A percentile compares a stretch with the other conserved stretches of the same genome.
These are phyloP conservation scores for Vireo altiloquus DNA, from an alignment of 2,113 vertebrate species.

Conservation along the genomic window DNA sequence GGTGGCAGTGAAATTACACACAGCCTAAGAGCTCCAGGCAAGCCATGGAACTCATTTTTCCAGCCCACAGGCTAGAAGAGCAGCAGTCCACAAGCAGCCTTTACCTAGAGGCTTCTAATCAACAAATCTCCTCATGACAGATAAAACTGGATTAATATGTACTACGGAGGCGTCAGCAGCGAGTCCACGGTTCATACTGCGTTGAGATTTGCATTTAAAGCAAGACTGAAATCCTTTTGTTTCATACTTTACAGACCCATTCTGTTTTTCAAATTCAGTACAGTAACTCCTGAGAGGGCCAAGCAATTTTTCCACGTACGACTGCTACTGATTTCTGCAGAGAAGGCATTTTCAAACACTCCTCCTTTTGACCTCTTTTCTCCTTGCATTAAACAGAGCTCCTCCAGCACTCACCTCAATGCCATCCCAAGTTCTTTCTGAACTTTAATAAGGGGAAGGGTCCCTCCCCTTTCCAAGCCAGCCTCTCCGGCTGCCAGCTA, in stretches of 20 bases:
- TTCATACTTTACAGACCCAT: not conserved
- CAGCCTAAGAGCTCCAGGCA: not conserved
- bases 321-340: not conserved
- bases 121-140: conserved; percentile 47
- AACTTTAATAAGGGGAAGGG: not conserved
- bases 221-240: conserved; percentile 2
- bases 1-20: not conserved
- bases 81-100: not conserved
- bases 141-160: conserved; percentile 39
- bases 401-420: not conserved
- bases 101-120: conserved; percentile 48
- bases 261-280: not conserved
- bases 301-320: not conserved
- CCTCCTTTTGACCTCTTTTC: not conserved
- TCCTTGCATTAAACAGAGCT: not conserved
- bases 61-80: conserved; percentile 36
- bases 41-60: conserved; percentile 31
- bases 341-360: not conserved
- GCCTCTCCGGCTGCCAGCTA: not conserved
- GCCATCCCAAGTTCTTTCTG: not conserved
- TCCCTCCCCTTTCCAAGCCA: not conserved
- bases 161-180: not conserved
- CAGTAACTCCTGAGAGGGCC: not conserved
- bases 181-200: not conserved
- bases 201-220: not conserved